A percentile compares a stretch with the other conserved stretches of the same genome.
Evolutionary conservation across 2,888 invertebrate species (phyloP).

Genomic region (Cephus spinipes): DNA sequence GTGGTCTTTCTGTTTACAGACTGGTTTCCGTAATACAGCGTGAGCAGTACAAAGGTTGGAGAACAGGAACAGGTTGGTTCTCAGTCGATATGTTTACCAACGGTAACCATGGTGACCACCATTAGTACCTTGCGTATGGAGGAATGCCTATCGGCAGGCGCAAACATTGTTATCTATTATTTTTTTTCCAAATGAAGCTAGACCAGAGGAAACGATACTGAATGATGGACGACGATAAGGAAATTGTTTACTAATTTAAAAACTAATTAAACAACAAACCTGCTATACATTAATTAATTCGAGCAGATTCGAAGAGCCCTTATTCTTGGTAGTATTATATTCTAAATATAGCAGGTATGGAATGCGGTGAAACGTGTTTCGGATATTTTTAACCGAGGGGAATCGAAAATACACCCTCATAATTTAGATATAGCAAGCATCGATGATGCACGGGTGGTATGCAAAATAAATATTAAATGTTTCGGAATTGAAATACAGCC

Average conservation of each 20-base stretch:
- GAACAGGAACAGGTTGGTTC: not conserved
- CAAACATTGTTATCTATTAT: not conserved
- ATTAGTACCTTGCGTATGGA: not conserved
- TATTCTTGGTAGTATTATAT: not conserved
- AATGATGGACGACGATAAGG: not conserved
- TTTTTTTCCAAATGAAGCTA: not conserved
- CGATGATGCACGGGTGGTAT: constrained; percentile 33
- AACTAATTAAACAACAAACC: no score
- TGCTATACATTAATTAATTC: not conserved
- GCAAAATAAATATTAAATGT: constrained; percentile 22
- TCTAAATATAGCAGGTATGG: constrained; percentile 28
- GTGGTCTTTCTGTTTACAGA: not conserved
- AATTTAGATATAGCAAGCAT: constrained; percentile 45
- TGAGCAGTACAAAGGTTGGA: not conserved
- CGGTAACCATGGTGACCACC: constrained; percentile 56
- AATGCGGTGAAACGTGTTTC: constrained; percentile 48
- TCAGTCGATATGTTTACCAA: constrained; percentile 40
- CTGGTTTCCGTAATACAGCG: not conserved
- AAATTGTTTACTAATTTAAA: not conserved
- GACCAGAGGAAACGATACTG: not conserved
- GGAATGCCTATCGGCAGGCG: not conserved
- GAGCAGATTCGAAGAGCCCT: not conserved
- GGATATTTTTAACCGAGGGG: constrained; percentile 45
- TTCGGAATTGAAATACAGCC: not conserved
- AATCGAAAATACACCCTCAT: constrained; percentile 48